These are phyloP conservation scores for Dolichomitus sp. DNA, from an alignment of 2,888 invertebrate species.

Conservation along the genomic window DNA sequence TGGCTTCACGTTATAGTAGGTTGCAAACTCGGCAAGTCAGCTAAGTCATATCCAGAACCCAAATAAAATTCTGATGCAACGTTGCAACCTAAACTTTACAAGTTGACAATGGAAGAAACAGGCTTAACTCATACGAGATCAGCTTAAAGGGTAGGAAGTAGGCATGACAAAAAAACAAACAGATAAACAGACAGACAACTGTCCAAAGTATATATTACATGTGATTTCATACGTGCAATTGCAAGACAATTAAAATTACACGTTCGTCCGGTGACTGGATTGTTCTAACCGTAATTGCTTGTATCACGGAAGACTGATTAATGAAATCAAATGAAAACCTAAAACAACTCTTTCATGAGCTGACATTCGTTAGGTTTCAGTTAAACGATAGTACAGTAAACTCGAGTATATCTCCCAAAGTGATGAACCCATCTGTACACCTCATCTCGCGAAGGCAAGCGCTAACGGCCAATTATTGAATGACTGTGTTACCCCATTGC, in stretches of 20 bases:
- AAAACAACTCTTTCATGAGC: not conserved
- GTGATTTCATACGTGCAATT: not conserved
- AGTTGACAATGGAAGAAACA: no score
- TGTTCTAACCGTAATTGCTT: no score
- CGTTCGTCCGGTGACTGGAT: not conserved
- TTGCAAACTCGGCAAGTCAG: not conserved
- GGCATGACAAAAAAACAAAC: no score
- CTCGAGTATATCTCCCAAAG: slow-evolving; percentile 2
- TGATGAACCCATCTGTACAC: slow-evolving; percentile 4
- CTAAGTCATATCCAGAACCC: not conserved
- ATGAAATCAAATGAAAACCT: not conserved
- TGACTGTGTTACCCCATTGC: slow-evolving; percentile 44
- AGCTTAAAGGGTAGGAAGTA: no score
- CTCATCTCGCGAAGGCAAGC: slow-evolving; percentile 12
- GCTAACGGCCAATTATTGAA: slow-evolving; percentile 56
- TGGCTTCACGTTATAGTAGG: slow-evolving; percentile 11
- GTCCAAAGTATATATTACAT: not conserved
- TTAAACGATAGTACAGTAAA: slow-evolving; percentile 14
- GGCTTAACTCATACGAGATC: no score
- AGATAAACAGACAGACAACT: no score
- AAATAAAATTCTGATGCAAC: not conserved
- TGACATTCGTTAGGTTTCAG: slow-evolving; percentile 11
- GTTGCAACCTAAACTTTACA: no score
- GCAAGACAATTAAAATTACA: not conserved
- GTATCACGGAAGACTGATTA: not conserved